Evolutionary conservation across 1,140 invertebrate genomes (phyloP).

Genomic region (Ostrea denselamellosa): DNA sequence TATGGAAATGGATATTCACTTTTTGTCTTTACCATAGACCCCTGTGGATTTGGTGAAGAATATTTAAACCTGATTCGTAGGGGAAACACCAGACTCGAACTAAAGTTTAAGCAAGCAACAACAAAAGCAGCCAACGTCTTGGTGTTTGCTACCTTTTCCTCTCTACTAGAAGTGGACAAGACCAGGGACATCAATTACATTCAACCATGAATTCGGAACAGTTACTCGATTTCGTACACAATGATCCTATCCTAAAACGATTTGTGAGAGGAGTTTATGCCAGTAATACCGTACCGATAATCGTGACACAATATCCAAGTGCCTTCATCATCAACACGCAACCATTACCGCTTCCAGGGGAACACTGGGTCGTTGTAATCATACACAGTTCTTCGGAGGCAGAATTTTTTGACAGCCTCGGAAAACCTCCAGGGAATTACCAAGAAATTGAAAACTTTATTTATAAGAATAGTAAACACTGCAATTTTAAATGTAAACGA

Average conservation of each 20-base stretch:
- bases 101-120: slow-evolving; percentile 24
- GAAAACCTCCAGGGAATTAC: slow-evolving; percentile 27
- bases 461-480: slow-evolving; percentile 39
- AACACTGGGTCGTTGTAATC: slow-evolving; percentile 46
- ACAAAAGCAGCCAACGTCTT: no score
- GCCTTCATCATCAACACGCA: slow-evolving; percentile 46
- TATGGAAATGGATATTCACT: slow-evolving; percentile 47
- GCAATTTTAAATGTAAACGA: neutral
- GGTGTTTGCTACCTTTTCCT: neutral
- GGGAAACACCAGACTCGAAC: slow-evolving; percentile 50
- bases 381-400: slow-evolving; percentile 14
- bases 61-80: slow-evolving; percentile 44
- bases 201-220: slow-evolving; percentile 51
- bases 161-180: slow-evolving; percentile 40
- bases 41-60: neutral
- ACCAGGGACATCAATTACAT: neutral
- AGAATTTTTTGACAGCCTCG: slow-evolving; percentile 45
- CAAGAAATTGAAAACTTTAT: slow-evolving; percentile 43
- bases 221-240: slow-evolving; percentile 10
- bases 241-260: slow-evolving; percentile 5
- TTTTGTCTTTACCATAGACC: slow-evolving; percentile 45
- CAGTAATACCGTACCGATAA: slow-evolving; percentile 18
- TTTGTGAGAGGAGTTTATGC: slow-evolving; percentile 47
- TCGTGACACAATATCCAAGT: slow-evolving; percentile 34
- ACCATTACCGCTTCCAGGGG: slow-evolving; percentile 29